Evolutionary conservation across 1,140 invertebrate species (phyloP).

Genomic region (Trypoxylus dichotomus): DNA sequence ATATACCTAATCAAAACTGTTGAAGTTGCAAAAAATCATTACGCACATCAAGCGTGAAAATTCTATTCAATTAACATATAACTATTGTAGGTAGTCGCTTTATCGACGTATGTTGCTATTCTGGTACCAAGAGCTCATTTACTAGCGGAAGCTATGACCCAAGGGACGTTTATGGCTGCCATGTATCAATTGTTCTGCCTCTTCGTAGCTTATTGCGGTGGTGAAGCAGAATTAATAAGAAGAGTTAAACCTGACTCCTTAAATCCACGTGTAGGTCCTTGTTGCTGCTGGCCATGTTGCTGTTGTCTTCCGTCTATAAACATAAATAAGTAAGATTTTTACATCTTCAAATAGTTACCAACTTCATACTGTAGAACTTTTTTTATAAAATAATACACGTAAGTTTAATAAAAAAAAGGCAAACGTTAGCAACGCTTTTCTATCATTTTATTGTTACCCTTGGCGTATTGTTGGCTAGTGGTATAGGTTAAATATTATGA

Average conservation of each 20-base stretch:
- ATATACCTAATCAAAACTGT: too few relatives aligned
- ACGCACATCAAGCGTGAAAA: too few relatives aligned
- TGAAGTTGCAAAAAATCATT: not conserved
- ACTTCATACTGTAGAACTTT: too few relatives aligned
- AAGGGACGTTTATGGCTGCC: slow-evolving; percentile 63
- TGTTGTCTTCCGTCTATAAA: slow-evolving; percentile 57
- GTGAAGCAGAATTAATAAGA: slow-evolving; percentile 59
- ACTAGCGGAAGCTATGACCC: slow-evolving; percentile 64
- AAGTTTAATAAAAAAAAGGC: too few relatives aligned
- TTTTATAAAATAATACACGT: too few relatives aligned
- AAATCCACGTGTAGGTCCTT: slow-evolving; percentile 60
- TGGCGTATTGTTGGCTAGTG: too few relatives aligned
- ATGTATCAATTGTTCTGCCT: slow-evolving; percentile 66
- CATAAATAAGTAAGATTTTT: slow-evolving; percentile 56
- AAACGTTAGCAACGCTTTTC: too few relatives aligned
- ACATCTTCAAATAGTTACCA: too few relatives aligned
- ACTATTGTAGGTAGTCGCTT: slow-evolving; percentile 58
- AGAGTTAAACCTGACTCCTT: slow-evolving; percentile 56
- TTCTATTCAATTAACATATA: not conserved
- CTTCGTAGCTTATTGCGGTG: slow-evolving; percentile 63
- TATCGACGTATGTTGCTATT: slow-evolving; percentile 59
- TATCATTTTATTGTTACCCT: too few relatives aligned
- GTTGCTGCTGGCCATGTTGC: slow-evolving; percentile 67
- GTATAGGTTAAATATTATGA: too few relatives aligned
- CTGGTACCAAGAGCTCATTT: slow-evolving; percentile 62